Base-by-base conservation (phyloP, 2,888 invertebrate species). In the Patella pellucida region DNA sequence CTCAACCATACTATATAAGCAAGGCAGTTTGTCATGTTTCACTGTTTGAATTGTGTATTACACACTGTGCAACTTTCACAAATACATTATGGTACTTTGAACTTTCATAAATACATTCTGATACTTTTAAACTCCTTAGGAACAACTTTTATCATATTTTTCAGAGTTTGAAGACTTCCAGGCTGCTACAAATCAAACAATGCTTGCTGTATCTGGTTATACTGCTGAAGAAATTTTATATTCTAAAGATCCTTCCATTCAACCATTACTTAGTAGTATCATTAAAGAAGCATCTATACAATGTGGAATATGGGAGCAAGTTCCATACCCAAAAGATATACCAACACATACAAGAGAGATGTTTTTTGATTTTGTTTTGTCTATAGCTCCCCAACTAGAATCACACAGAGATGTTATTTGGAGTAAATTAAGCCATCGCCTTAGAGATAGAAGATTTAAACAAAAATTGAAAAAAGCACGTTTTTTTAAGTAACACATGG, bases 401-500 rank as follows among this genome's bases (percentile, higher is more conserved):
- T 19, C 62, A 3, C 62, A 62, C 15, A 62, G 19, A 15, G 62
- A 23, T 7, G 19, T 23, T 12, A 62, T 62, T 62, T 62, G 62
- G 62, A 62, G 62, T 23, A 62, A 62, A 62, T 62, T 62, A 62
- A 23, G 19, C 19, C 62, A 62, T 23, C 19, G 62, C 11, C 62
- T 62, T 15, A 19, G 62, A 19, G 62, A 62, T 62, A 62, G 62
- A 62, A n/a, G 62, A 23, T 62, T 62, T 62, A 62, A 62, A 62
- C 62, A 62, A 23, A 62, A 62, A 19, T 19, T 23, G 11, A 62
- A 62, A 62, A 23, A 62, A 41, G 41, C 41, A 41, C 41, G 41
- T 41, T 41, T 41, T 41, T 41, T 41, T 41, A 41, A 41, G 41
- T 41, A 41, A 41, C 41, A 41, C 41, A 7, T 41, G 41, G 9